Conservation (phyloP, 1,140 invertebrate genomes). For the Zaprionus gabonicus region DNA sequence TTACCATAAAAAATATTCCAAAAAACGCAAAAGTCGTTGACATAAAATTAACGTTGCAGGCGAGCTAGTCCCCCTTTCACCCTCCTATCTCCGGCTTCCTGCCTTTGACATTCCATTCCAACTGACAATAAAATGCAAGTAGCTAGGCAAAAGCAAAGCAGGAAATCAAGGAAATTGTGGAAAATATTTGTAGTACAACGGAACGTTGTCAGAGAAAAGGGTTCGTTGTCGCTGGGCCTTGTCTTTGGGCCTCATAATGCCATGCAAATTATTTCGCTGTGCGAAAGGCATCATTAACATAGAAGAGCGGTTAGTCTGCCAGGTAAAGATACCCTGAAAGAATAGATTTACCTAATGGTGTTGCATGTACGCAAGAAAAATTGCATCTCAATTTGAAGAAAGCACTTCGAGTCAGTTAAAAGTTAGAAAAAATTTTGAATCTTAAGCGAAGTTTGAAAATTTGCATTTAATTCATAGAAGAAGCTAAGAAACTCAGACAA, state of each 20-base stretch:
- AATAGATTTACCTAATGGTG: background rate
- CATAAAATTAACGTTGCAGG: conserved; percentile 79
- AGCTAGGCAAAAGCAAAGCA: conserved; percentile 9
- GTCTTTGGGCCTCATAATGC: conserved; percentile 25
- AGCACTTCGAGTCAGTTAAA: too few species aligned
- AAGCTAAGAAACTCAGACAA: too few species aligned
- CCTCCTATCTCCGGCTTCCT: background rate
- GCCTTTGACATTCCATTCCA: conserved; percentile 4
- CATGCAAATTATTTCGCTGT: conserved; percentile 55
- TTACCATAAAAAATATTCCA: conserved; percentile 77
- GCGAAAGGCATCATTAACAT: conserved; percentile 54
- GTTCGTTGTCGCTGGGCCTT: conserved; percentile 8
- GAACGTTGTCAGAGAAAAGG: conserved; percentile 29
- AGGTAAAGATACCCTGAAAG: conserved; percentile 15
- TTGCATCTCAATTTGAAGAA: too few species aligned
- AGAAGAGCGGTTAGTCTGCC: conserved; percentile 7
- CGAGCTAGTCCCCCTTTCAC: background rate
- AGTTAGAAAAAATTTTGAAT: too few species aligned
- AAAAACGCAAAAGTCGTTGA: conserved; percentile 73
- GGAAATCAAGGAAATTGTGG: conserved; percentile 18
- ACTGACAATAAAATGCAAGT: conserved; percentile 71
- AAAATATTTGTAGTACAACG: conserved; percentile 16
- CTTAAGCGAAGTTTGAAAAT: too few species aligned
- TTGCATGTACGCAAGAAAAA: background rate
- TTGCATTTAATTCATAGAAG: too few species aligned